Percentiles rank a stretch among this genome's conserved stretches.
Evolutionary conservation across 2,888 invertebrate species (phyloP).

Genomic region (Chorisops tibialis): DNA sequence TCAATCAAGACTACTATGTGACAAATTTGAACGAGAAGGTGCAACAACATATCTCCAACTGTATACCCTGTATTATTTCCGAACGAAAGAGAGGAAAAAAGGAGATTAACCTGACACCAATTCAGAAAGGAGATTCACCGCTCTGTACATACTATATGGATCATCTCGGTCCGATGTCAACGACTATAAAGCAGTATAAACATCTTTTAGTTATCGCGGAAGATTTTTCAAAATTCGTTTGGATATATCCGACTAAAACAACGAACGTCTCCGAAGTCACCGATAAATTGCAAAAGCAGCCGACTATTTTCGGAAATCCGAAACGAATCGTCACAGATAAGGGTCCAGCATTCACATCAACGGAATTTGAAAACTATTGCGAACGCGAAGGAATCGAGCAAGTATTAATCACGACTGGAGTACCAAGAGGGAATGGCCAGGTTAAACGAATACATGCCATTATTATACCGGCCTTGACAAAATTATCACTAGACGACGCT

Average conservation of each 20-base stretch:
- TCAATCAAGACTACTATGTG: conserved; percentile 4
- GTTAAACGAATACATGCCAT: conserved; percentile 27
- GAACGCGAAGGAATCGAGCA: not conserved
- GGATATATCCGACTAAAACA: conserved; percentile 39
- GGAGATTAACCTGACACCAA: conserved; percentile 39
- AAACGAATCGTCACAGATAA: not conserved
- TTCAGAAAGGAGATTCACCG: conserved; percentile 39
- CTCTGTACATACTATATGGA: conserved; percentile 38
- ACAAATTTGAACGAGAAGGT: not conserved
- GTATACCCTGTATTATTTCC: conserved; percentile 1
- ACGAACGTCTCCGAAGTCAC: not conserved
- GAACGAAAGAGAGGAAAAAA: conserved; percentile 38
- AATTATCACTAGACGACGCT: conserved; percentile 20
- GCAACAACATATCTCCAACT: not conserved
- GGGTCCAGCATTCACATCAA: not conserved
- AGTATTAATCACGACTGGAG: conserved; percentile 4
- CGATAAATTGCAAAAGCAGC: not conserved
- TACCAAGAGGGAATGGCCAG: not conserved
- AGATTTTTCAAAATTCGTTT: conserved; percentile 24
- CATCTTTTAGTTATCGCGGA: conserved; percentile 36
- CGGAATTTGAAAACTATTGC: conserved; percentile 9
- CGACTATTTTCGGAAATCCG: not conserved
- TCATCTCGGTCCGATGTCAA: conserved; percentile 1
- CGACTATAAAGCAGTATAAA: conserved; percentile 2
- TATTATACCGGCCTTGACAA: conserved; percentile 20